These are phyloP conservation scores for Bombus waltoni DNA, from an alignment of 1,140 invertebrate species.

Conservation along the genomic window DNA sequence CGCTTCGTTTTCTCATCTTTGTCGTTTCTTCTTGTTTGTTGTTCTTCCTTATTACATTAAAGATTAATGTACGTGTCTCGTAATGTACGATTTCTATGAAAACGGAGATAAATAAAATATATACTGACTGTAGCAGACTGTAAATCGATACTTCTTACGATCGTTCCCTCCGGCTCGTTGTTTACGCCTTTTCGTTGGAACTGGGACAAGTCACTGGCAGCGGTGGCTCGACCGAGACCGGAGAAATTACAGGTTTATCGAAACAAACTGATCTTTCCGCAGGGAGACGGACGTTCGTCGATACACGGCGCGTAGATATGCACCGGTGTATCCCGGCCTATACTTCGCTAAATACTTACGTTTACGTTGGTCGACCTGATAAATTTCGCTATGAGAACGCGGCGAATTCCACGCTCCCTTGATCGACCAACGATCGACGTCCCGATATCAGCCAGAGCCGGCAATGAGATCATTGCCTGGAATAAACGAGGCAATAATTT, in stretches of 20 bases:
- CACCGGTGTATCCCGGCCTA: not conserved
- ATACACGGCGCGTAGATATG: slow-evolving; percentile 20
- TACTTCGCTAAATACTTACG: no score
- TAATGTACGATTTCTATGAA: not conserved
- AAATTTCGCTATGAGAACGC: slow-evolving; percentile 14
- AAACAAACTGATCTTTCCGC: slow-evolving; percentile 18
- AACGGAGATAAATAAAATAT: not conserved
- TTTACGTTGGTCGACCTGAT: not conserved
- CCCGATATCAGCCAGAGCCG: slow-evolving; percentile 52
- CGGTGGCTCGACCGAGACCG: not conserved
- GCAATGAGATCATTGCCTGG: slow-evolving; percentile 82
- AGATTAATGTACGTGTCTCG: no score
- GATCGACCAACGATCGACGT: slow-evolving; percentile 53
- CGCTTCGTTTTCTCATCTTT: no score
- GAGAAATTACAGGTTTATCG: slow-evolving; percentile 50
- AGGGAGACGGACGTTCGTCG: not conserved
- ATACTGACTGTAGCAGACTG: no score
- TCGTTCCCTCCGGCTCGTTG: slow-evolving; percentile 1
- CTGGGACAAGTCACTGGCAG: slow-evolving; percentile 21
- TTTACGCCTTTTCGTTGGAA: slow-evolving; percentile 32
- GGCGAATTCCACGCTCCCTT: slow-evolving; percentile 22
- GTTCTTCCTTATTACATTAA: no score
- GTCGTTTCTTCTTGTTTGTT: no score
- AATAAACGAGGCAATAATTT: slow-evolving; percentile 82
- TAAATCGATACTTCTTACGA: not conserved